Evolutionary conservation across 2,888 invertebrate genomes (phyloP).

Genomic region (Bembecia ichneumoniformis): DNA sequence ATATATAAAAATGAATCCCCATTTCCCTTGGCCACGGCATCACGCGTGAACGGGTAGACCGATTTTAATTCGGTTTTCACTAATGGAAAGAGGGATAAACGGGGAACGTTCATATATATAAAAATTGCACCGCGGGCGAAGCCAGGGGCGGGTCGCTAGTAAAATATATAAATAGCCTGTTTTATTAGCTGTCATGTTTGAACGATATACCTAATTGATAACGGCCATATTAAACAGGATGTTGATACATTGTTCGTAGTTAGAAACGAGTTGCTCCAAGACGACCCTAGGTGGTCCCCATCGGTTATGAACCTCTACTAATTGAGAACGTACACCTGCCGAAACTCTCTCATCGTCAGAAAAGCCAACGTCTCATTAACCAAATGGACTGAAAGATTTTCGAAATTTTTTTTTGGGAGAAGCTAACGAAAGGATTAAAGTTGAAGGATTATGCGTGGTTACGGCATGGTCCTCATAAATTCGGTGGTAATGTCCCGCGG

Average conservation of each 20-base stretch:
- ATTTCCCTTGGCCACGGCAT: no score
- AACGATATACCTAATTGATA: background rate
- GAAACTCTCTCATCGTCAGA: background rate
- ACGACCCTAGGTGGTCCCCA: background rate
- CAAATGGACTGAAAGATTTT: background rate
- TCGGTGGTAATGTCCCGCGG: slow-evolving; percentile 1
- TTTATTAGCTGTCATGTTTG: no score
- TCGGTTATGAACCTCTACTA: background rate
- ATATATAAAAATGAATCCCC: no score
- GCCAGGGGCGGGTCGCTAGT: no score
- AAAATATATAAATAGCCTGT: no score
- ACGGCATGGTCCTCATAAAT: background rate
- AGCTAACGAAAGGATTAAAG: no score
- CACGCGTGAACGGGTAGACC: no score
- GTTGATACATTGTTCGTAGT: background rate
- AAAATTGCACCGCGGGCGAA: no score
- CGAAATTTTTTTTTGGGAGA: no score
- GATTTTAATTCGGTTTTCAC: no score
- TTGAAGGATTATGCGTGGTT: background rate
- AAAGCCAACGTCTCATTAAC: background rate
- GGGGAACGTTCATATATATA: no score
- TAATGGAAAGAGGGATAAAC: no score
- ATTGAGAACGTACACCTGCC: background rate
- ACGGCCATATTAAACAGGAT: background rate
- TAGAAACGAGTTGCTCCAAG: background rate